These are phyloP conservation scores for Theonella swinhoei DNA, from an alignment of 37 sponge, comb jelly and placozoan genomes.

Conservation along the genomic window DNA sequence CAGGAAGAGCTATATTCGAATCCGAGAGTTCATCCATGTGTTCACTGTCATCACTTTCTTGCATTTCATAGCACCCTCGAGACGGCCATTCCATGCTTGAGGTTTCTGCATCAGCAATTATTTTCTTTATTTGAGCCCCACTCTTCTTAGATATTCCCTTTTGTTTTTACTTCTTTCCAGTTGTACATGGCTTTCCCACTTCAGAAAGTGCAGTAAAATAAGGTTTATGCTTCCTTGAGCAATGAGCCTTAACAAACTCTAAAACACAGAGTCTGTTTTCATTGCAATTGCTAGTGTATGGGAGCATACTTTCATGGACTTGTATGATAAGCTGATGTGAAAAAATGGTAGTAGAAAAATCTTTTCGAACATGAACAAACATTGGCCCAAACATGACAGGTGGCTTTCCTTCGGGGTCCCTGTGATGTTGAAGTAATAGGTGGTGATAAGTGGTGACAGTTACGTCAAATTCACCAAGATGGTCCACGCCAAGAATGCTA, in stretches of 20 bases:
- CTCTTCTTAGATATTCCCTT: too few species aligned
- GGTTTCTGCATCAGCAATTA: too few species aligned
- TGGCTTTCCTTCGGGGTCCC: background rate
- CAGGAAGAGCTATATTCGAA: too few species aligned
- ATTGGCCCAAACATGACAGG: conserved; percentile 39
- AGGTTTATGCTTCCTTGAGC: background rate
- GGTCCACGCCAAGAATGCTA: conserved; percentile 26
- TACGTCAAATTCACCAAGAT: conserved; percentile 25
- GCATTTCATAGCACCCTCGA: too few species aligned
- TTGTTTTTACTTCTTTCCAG: too few species aligned
- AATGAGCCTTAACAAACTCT: background rate
- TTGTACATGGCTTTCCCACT: too few species aligned
- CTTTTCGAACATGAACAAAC: conserved; percentile 27
- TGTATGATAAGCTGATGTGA: conserved; percentile 25
- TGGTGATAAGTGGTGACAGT: conserved; percentile 22
- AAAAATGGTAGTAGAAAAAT: conserved; percentile 42
- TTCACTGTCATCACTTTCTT: too few species aligned
- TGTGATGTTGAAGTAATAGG: conserved; percentile 3
- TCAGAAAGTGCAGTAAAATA: conserved; percentile 8
- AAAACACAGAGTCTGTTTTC: background rate
- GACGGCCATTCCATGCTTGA: too few species aligned
- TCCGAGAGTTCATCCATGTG: too few species aligned
- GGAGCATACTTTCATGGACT: conserved; percentile 31
- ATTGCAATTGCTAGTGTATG: conserved; percentile 21
- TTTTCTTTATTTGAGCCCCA: too few species aligned